A percentile compares a stretch with the other conserved stretches of the same genome.
Conservation (phyloP, 2,888 invertebrate species). For the Ommatoiulus sabulosus region DNA sequence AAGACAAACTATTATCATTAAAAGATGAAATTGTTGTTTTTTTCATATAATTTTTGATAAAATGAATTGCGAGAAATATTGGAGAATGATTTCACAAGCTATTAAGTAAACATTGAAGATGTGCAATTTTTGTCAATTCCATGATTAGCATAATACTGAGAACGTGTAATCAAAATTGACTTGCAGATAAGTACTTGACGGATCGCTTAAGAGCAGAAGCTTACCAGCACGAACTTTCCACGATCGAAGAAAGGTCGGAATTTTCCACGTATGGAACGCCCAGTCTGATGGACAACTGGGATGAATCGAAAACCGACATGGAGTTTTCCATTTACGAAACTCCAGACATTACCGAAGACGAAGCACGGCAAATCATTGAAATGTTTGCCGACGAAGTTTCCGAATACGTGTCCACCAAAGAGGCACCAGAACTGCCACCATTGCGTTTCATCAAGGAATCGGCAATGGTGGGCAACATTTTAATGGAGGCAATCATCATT, state of each 20-base stretch:
- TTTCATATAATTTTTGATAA: too few relatives aligned
- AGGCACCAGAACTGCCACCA: conserved; percentile 82
- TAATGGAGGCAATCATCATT: conserved; percentile 92
- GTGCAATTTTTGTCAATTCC: too few relatives aligned
- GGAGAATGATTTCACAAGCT: too few relatives aligned
- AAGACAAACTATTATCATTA: too few relatives aligned
- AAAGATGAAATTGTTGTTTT: too few relatives aligned
- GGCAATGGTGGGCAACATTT: conserved; percentile 84
- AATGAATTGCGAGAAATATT: too few relatives aligned
- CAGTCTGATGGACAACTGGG: conserved; percentile 59
- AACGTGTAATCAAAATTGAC: not conserved
- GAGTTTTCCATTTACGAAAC: conserved; percentile 84
- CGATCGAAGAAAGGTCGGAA: conserved; percentile 59
- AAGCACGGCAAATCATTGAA: conserved; percentile 90
- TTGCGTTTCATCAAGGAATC: conserved; percentile 89
- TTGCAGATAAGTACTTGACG: conserved; percentile 47
- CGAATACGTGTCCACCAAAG: conserved; percentile 77
- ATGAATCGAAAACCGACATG: conserved; percentile 59
- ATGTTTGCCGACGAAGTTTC: conserved; percentile 95
- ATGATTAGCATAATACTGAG: not conserved
- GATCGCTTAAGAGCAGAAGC: conserved; percentile 54
- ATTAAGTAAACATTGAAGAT: too few relatives aligned
- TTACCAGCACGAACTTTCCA: conserved; percentile 60
- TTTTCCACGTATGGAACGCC: conserved; percentile 60
- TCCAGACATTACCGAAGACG: conserved; percentile 91